A percentile compares a stretch with the other conserved stretches of the same genome.
Conservation (phyloP, 1,140 invertebrate genomes). For the Drosophila micromelanica region DNA sequence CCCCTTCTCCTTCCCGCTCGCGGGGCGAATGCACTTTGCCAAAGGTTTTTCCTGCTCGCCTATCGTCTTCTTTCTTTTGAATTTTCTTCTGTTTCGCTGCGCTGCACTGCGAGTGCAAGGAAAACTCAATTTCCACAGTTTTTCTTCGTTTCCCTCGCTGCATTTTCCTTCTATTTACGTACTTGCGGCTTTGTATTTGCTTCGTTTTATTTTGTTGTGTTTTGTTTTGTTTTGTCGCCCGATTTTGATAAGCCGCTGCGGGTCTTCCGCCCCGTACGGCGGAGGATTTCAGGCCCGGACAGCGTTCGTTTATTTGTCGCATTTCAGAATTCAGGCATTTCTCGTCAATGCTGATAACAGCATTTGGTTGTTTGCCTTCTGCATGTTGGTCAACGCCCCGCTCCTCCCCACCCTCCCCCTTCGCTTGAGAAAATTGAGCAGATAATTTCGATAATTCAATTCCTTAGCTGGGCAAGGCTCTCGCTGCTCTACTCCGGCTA, state of each 20-base stretch:
- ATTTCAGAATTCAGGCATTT: conserved; percentile 22
- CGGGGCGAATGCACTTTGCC: conserved; percentile 75
- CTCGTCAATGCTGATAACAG: conserved; percentile 53
- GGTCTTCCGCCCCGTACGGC: conserved; percentile 59
- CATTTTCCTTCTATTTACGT: conserved; percentile 63
- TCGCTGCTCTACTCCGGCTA: not conserved
- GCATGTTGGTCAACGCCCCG: conserved; percentile 64
- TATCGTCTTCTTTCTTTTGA: conserved; percentile 23
- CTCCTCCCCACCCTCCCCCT: conserved; percentile 37
- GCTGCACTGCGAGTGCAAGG: conserved; percentile 2
- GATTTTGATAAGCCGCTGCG: conserved; percentile 68
- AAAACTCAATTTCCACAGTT: conserved; percentile 14
- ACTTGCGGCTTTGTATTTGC: conserved; percentile 1
- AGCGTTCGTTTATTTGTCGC: not conserved
- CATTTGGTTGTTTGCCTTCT: conserved; percentile 20
- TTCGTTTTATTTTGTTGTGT: conserved; percentile 14
- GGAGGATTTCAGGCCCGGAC: conserved; percentile 70
- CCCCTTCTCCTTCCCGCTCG: not conserved
- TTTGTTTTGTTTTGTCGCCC: conserved; percentile 22
- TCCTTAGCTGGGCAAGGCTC: conserved; percentile 8
- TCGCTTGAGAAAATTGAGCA: not conserved
- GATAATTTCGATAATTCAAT: conserved; percentile 36
- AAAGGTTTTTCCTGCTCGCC: conserved; percentile 69
- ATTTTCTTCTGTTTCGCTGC: conserved; percentile 15
- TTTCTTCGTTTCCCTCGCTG: conserved; percentile 14